Evolutionary conservation across 2,113 vertebrate species (phyloP), one percentile per base, ranked within the genome.

Genomic region (Mastomys natalensis): DNA sequence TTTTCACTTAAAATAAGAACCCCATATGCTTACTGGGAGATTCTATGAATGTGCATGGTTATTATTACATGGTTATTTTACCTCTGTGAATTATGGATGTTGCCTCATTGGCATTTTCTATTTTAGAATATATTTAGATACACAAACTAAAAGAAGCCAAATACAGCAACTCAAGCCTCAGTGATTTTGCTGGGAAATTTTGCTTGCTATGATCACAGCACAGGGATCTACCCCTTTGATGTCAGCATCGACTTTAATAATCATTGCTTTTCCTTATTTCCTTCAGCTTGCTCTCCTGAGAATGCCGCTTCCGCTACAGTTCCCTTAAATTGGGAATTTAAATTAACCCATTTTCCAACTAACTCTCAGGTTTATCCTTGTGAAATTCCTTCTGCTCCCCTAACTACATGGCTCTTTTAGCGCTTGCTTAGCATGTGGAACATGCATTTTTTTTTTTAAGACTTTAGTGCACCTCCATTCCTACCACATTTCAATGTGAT

Each of bases 181-280:
- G 72, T 85, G 62, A 26, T 93, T 94, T 90, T 84, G 19, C 5
- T 26, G 80, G 86, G 66, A 86, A 51, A 77, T 84, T 92, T 51
- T 97, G 31, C 34, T 81, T 81, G 29, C 64, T 82, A 1, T 43
- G 58, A 86, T 55, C 73, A 87, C 2, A 72, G 74, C 34, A 76
- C 7, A 58, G 55, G 74, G 43, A 76, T 74, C 55, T 78, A 78
- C 72, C 34, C 43, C 43, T 78, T 87, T 90, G 48, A 85, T 85
- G 43, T 84, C 45, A 96, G 55, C 7, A 13, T 91, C 34, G 73
- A 29, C 73, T 94, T 93, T 93, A 95, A 78, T n/a, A 96, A 81
- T 76, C 24, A 72, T 78, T 72, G 9, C 6, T 66, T 85, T 93
- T 87, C 17, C 43, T 40, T 72, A 15, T 89, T 73, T 95, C 24